These are phyloP conservation scores for Ambastaia sidthimunki DNA, from an alignment of 2,797 vertebrate genomes.

Conservation along the genomic window DNA sequence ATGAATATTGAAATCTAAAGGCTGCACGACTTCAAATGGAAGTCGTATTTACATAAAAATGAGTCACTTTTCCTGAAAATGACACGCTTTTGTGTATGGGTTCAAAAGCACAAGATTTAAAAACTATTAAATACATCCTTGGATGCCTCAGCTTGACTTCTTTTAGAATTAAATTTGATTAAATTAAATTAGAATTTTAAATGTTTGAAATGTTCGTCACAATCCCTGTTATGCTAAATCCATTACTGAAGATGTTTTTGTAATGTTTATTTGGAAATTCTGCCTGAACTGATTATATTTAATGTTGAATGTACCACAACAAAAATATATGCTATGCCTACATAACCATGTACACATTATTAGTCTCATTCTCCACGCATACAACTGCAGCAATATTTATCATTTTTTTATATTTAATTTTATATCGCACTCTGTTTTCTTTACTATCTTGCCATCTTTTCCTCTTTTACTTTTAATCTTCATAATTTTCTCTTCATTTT, in stretches of 20 bases:
- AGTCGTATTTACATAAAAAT: conserved; percentile 41
- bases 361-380: conserved; percentile 4
- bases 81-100: not conserved
- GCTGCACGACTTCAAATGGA: conserved; percentile 38
- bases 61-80: conserved; percentile 50
- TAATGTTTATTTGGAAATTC: not conserved
- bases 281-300: not conserved
- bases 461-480: conserved; percentile 18
- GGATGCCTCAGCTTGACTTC: not conserved
- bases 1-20: conserved; percentile 42
- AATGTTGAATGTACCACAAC: not conserved
- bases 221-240: conserved; percentile 10
- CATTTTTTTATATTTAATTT: conserved; percentile 41
- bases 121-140: not conserved
- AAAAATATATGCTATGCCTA: not conserved
- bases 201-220: not conserved
- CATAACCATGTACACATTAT: not conserved
- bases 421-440: conserved; percentile 47
- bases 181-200: not conserved
- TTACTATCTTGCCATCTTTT: conserved; percentile 37
- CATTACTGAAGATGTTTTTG: not conserved
- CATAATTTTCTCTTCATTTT: conserved; percentile 35
- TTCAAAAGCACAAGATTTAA: not conserved
- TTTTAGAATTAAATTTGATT: not conserved
- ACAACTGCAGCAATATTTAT: not conserved